These are phyloP conservation scores for Capreolus pygargus DNA, from an alignment of 2,113 vertebrate genomes.

Conservation along the genomic window DNA sequence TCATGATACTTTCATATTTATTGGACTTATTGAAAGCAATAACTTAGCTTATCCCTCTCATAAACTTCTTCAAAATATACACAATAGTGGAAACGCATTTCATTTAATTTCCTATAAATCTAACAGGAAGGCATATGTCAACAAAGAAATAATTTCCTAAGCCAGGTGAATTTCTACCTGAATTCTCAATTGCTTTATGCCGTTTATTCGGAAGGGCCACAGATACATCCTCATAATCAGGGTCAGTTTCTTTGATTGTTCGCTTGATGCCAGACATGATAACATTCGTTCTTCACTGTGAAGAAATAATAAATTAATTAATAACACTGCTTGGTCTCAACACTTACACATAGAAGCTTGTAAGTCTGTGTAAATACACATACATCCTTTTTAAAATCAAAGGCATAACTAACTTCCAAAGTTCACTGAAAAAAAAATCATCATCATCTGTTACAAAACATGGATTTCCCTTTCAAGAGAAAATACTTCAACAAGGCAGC, in stretches of 20 bases:
- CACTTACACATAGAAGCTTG: background rate
- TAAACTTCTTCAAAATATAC: background rate
- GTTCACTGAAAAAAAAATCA: background rate
- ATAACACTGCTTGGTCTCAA: background rate
- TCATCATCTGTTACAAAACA: conserved; percentile 9
- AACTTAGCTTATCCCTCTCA: background rate
- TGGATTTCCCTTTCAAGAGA: background rate
- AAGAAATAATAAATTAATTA: conserved; percentile 49
- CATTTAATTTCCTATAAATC: background rate
- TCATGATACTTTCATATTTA: background rate
- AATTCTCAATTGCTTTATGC: conserved; percentile 90
- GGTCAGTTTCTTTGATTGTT: conserved; percentile 92
- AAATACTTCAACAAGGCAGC: conserved; percentile 30
- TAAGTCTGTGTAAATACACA: background rate
- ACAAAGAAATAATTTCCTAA: conserved; percentile 18
- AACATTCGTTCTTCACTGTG: conserved; percentile 52
- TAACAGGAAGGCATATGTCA: background rate
- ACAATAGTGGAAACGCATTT: background rate
- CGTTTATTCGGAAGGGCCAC: conserved; percentile 90
- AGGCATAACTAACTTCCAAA: conserved; percentile 5
- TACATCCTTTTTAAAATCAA: background rate
- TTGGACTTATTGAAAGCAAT: background rate
- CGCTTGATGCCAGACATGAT: conserved; percentile 96
- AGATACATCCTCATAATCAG: conserved; percentile 95
- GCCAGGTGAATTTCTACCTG: conserved; percentile 82